Base-by-base conservation (phyloP, 1,140 invertebrate species). In the Colletes gigas region DNA sequence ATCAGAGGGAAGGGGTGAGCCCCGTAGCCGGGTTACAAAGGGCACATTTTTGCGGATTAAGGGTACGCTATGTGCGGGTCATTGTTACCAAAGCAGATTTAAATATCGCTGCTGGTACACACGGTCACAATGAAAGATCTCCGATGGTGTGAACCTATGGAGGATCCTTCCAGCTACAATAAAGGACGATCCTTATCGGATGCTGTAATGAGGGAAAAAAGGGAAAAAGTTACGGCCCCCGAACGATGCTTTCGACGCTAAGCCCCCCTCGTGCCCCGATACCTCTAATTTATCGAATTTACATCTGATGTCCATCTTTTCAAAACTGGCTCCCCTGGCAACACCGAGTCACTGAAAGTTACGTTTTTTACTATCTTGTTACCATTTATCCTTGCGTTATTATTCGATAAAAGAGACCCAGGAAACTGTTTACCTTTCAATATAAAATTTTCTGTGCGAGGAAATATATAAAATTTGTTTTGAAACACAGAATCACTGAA, bases 1-100 rank as follows among this genome's bases (percentile, higher is more conserved):
- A 85, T 88, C 81, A 74, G 50, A 41, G 50, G 59, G 12, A 44
- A 19, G 60, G 52, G 52, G 60, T 57, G 57, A 52, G 17, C 7
- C n/a, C 7, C 12, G 39, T n/a, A 12, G 8, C 19, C 21, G 44
- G 30, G 72, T 67, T 54, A 78, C 79, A 84, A 83, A 83, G 73
- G 83, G 65, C n/a, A 62, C 71, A 82, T 86, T 86, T 88, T 84
- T 85, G 86, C 72, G 84, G 84, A 87, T 89, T 85, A 89, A 83
- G 74, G 63, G 62, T 41, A 44, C 62, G 44, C 70, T 73, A 86
- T 87, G 68, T 78, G 12, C 41, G 39, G 15, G 41, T 78, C 84
- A 86, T 86, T 86, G 82, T 87, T 82, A 55, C 21, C 50, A 71
- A 78, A 86, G 82, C 84, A 65, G 71, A 70, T 81, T 66, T 54